Base-by-base conservation (phyloP, 37 sponge, comb jelly and placozoan species). In the Tethya wilhelma region DNA sequence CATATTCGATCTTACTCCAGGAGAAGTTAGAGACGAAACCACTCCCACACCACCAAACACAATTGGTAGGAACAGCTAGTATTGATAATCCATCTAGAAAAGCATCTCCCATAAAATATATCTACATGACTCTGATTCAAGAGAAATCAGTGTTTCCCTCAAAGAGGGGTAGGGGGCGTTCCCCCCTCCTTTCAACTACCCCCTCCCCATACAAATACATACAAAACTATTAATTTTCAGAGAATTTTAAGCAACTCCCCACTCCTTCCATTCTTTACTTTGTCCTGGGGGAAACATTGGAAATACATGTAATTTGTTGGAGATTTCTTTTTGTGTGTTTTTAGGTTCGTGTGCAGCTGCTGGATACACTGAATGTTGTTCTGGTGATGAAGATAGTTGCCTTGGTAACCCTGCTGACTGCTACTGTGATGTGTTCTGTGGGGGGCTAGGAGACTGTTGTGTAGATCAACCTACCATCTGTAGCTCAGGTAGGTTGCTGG, bases 401-500 rank as follows among this genome's bases (percentile, higher is more conserved):
- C n/a, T 41, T 41, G 82, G 82, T 20, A 25, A 20, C 19, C 56
- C 79, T 4, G 36, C 45, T 26, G 79, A 81, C 59, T 81, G 82
- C 71, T 69, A 40, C 23, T 81, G 82, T 63, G 82, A 81, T 44
- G 38, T 9, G 2, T 33, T 44, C n/a, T 81, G 82, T 29, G 3
- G 30, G 34, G 2, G 0, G 9, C 29, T 59, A 12, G 45, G 45
- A 29, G 82, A 81, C 63, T 81, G 82, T 49, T 81, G 82, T 62
- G 22, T 19, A 4, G 82, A 81, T 37, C n/a, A 36, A 0, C 0
- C 62, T 4, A 34, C 42, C 45, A 59, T 70, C 49, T 81, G 82
- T 25, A 19, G 20, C 44, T 30, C 9, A 41, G 64, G 65, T 64
- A 77, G 22, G 4, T n/a, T n/a, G n/a, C n/a, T n/a, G n/a, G n/a